Evolutionary conservation across 2,797 vertebrate species (phyloP), one percentile per base, ranked within the genome.

Genomic region (Anguilla marmorata): DNA sequence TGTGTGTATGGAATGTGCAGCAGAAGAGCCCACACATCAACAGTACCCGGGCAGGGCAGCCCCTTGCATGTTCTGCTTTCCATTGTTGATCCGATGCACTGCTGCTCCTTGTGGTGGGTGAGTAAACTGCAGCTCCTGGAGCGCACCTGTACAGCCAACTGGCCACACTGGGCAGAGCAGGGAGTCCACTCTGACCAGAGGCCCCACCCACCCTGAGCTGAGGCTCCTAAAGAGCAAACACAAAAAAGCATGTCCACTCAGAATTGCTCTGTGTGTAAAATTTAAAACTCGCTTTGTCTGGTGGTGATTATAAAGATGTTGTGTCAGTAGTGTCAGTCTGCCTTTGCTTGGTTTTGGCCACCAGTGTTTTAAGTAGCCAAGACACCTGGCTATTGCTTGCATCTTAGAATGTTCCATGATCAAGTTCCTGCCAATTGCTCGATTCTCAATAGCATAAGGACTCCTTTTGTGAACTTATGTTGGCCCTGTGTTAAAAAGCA

Each of bases 111-210:
- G 88, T 93, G 85, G 48, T 90, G n/a, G 0, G 45, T 94, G 90
- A 92, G 94, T 1, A 96, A 94, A 6, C 96, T 93, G 92, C 98
- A 99, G 86, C 86, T 96, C 90, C 98, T 97, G 86, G 96, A 95
- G 41, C 98, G 97, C 86, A 95, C 93, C 93, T 98, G 97, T 86
- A 96, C 95, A 0, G 97, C 97, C 0, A 95, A 94, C 89, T 96
- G 96, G 84, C 96, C 97, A 89, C 99, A 99, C 66, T 94, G 92
- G 6, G 96, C 97, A 2, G 96, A 95, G 86, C 99, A 99, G 56
- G 93, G 93, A 0, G 96, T 97, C 99, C 98, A 99, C 87, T 95
- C 94, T 60, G 98, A 97, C 98, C 99, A 99, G 0, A 91, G 94
- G 85, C 96, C 97, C 98, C 98, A 98, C 84, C 92, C 91, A 56